phyloP scores from a whole-genome alignment of 64 coral and sea anemone genomes.

The Montipora efflorescens region DNA sequence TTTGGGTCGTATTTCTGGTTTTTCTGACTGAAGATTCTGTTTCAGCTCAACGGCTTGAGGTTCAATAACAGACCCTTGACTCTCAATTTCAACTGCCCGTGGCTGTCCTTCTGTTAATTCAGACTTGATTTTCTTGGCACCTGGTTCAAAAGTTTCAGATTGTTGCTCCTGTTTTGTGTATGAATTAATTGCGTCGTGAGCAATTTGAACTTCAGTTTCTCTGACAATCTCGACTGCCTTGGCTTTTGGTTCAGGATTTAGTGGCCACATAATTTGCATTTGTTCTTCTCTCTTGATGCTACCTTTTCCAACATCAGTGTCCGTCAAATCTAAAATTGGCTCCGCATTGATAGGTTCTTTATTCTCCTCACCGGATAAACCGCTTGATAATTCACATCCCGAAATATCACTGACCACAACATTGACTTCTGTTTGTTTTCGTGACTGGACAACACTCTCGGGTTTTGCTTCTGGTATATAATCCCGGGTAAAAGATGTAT shows the following conservation, averaged over 20 bases:
- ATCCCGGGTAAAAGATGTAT: background rate
- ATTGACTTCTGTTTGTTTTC: background rate
- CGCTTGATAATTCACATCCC: background rate
- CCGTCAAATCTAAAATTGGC: background rate
- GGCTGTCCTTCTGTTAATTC: background rate
- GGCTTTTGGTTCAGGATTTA: background rate
- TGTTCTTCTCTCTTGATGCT: background rate
- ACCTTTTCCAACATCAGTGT: background rate
- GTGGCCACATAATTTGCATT: too few relatives aligned
- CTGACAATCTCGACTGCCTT: background rate
- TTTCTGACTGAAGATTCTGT: background rate
- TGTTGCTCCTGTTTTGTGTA: background rate
- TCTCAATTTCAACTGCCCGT: background rate
- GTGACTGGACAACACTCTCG: background rate
- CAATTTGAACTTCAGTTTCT: background rate
- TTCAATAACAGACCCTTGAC: background rate
- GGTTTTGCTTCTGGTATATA: background rate
- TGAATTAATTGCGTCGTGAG: background rate
- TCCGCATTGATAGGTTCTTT: background rate
- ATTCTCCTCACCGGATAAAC: background rate
- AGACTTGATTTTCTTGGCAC: too few relatives aligned
- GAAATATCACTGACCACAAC: background rate
- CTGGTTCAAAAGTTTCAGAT: background rate
- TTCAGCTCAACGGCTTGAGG: background rate
- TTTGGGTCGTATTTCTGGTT: slow-evolving; percentile 15